Evolutionary conservation across 2,797 vertebrate genomes (phyloP), one percentile per base, ranked within the genome.

Genomic region (Acanthurus leucopareius): DNA sequence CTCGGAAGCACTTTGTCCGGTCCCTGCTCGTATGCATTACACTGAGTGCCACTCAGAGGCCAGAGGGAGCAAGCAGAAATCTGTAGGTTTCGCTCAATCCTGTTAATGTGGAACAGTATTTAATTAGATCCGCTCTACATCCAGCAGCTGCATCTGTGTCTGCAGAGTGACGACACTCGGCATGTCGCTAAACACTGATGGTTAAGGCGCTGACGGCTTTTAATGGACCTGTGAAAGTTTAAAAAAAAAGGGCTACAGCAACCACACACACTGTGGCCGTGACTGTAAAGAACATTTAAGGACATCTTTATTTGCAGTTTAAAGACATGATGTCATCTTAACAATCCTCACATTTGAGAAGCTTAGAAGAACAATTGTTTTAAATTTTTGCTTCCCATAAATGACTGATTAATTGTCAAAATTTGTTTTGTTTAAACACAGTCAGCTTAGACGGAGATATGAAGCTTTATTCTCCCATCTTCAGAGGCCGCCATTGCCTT

Each of bases 101-200:
- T 95, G 93, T 96, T 94, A 95, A 91, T 84, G 94, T 93, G 94
- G 94, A 95, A 95, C 93, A 93, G 94, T 91, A 86, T 95, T 95
- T 94, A 92, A 95, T 95, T 94, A 92, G 94, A 94, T 95, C 81
- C 89, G 91, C 92, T 93, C 74, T 22, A 53, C 83, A 67, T 81
- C 32, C 38, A 82, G 79, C 85, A 75, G 85, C 86, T 87, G 88
- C 80, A 82, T 86, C 54, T n/a, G 71, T 73, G 77, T 84, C 78
- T 65, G 77, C 74, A 48, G 61, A 48, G 78, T 69, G 61, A 86
- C 75, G 32, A 77, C 84, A 59, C 73, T 77, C 25, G 25, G 74
- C 77, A 28, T 69, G 87, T 64, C 38, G 10, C 83, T 67, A 77
- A 86, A 78, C 40, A 9, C 73, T 53, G 52, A 74, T 47, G 25